Evolutionary conservation across 2,113 vertebrate genomes (phyloP).

Genomic region (Todiramphus saurophagus): DNA sequence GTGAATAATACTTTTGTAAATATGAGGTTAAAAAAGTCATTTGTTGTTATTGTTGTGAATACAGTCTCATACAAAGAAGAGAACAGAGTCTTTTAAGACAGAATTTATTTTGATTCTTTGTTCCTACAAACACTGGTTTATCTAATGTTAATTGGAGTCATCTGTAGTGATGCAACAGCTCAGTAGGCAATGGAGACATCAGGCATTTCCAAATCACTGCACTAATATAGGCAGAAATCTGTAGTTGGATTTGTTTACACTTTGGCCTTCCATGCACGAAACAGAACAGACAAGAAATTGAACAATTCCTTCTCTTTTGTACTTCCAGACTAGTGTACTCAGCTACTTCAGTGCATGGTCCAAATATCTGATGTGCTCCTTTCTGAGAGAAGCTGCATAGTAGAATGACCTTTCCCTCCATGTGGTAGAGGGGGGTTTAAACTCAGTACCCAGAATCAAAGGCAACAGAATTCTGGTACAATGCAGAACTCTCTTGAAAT

Average conservation of each 20-base stretch:
- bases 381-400: fast-evolving
- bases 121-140: neutral
- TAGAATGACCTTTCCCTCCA: neutral
- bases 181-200: neutral
- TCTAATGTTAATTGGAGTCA: neutral
- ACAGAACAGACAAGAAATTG: neutral
- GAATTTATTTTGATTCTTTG: fast-evolving
- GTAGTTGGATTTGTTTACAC: neutral
- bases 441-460: neutral
- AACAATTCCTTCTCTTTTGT: neutral
- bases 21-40: fast-evolving
- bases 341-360: neutral
- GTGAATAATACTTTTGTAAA: neutral
- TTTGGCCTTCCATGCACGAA: neutral
- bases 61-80: neutral
- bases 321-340: neutral
- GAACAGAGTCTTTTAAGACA: neutral
- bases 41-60: neutral
- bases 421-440: fast-evolving
- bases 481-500: neutral
- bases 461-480: fast-evolving
- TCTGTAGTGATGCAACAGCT: neutral
- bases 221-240: neutral
- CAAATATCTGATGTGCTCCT: neutral
- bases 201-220: neutral